Base-by-base conservation (phyloP, 2,113 vertebrate species). In the Oxyura jamaicensis region DNA sequence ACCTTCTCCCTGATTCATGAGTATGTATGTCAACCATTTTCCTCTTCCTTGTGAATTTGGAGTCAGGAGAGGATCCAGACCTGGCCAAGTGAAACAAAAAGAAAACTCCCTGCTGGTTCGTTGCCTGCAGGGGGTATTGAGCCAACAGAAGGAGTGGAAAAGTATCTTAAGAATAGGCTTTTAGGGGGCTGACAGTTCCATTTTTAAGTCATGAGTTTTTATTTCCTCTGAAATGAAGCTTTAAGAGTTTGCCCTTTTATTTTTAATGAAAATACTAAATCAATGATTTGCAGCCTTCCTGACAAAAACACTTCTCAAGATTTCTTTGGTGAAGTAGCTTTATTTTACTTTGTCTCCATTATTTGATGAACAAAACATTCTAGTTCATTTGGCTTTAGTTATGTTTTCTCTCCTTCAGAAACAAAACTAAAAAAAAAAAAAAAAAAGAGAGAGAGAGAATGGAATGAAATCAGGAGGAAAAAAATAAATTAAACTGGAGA, bases 241-340 rank as follows among this genome's bases (percentile, higher is more conserved):
- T 58, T 73, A 83, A 75, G 56, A 86, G 42, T 52, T 56, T 76
- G 5, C 35, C 48, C 53, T 93, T 95, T 79, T 73, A 87, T 83
- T 91, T 87, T 85, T 90, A 83, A 92, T 79, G 83, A 76, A 95
- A 92, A 79, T 79, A 25, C 21, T 35, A 81, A 56, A 66, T 91
- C 66, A 91, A 79, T 82, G 84, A 88, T 83, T 82, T 89, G 76
- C 31, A 75, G 36, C 13, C 58, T 52, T 76, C 7, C 48, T 87
- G 48, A 56, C n/a, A 79, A 15, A 58, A 84, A 78, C n/a, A 17
- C 16, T 56, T 67, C 25, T 55, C 22, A 56, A 50, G 8, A 46
- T 66, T 76, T 90, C 65, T 55, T 82, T 22, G 5, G 39, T 68
- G 48, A 79, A 88, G 81, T 33, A 69, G 31, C 2, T 66, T 73